Evolutionary conservation across 1,140 invertebrate genomes (phyloP).

Genomic region (Dermatophagoides farinae): DNA sequence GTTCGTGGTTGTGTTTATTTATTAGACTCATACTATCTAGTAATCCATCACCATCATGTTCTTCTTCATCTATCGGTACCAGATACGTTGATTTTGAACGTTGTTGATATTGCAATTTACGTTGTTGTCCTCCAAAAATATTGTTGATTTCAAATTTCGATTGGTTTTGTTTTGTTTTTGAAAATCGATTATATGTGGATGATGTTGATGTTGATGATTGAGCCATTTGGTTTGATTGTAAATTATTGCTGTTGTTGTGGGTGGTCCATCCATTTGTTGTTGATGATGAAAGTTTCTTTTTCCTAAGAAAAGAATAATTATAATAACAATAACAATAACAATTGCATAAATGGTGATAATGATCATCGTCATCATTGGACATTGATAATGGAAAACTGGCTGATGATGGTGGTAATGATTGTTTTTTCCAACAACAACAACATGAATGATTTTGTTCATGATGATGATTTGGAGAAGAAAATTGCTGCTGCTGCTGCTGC

Average conservation of each 20-base stretch:
- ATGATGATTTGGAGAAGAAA: too few relatives aligned
- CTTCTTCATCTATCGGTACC: conserved; percentile 1
- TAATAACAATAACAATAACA: not conserved
- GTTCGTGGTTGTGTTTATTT: too few relatives aligned
- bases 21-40: too few relatives aligned
- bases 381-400: too few relatives aligned
- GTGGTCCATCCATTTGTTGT: not conserved
- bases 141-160: not conserved
- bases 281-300: not conserved
- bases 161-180: not conserved
- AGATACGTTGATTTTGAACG: not conserved
- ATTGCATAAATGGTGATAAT: too few relatives aligned
- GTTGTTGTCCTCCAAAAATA: not conserved
- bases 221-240: not conserved
- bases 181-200: not conserved
- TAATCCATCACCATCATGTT: not conserved
- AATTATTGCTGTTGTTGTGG: not conserved
- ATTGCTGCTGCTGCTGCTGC: too few relatives aligned
- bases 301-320: not conserved
- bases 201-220: conserved; percentile 2
- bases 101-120: too few relatives aligned
- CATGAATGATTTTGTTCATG: too few relatives aligned
- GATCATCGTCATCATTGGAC: too few relatives aligned
- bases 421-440: too few relatives aligned
- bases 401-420: too few relatives aligned